Percentiles rank a stretch among this genome's conserved stretches.
phyloP scores from a whole-genome alignment of 2,797 vertebrate genomes.

The Onychomys torridus region DNA sequence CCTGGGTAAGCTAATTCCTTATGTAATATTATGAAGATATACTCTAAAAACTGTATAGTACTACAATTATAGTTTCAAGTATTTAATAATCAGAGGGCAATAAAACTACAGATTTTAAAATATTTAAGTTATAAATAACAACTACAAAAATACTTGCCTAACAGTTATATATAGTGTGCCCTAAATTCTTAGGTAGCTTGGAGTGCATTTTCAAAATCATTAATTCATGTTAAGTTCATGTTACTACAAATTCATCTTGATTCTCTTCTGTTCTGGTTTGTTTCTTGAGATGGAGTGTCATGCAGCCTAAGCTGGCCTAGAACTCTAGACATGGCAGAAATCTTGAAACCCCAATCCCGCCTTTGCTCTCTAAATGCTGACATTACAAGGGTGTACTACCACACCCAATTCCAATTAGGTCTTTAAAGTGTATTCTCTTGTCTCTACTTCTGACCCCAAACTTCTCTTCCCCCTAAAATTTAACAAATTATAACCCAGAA shows the following conservation, averaged over 20 bases:
- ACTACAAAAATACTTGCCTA: neutral
- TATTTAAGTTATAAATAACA: slow-evolving; percentile 48
- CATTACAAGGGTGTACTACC: neutral
- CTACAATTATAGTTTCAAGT: slow-evolving; percentile 34
- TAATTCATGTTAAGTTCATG: slow-evolving; percentile 7
- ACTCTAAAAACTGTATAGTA: slow-evolving; percentile 50
- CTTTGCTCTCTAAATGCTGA: neutral
- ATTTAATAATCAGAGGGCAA: slow-evolving; percentile 30
- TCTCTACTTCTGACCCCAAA: slow-evolving; percentile 13
- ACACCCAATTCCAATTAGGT: neutral
- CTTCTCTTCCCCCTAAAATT: neutral
- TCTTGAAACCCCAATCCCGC: neutral
- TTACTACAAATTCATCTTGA: neutral
- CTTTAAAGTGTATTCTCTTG: neutral
- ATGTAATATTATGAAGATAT: slow-evolving; percentile 75
- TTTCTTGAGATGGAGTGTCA: neutral
- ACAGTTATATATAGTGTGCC: neutral
- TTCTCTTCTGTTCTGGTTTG: neutral
- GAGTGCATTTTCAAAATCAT: slow-evolving; percentile 42
- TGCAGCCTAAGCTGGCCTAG: neutral
- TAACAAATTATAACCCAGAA: slow-evolving; percentile 47
- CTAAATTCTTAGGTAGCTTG: neutral
- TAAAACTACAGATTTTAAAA: slow-evolving; percentile 29
- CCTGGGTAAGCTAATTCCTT: slow-evolving; percentile 74
- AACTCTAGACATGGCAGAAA: neutral